Conservation (phyloP, 2,797 vertebrate genomes). For the Onychomys torridus region DNA sequence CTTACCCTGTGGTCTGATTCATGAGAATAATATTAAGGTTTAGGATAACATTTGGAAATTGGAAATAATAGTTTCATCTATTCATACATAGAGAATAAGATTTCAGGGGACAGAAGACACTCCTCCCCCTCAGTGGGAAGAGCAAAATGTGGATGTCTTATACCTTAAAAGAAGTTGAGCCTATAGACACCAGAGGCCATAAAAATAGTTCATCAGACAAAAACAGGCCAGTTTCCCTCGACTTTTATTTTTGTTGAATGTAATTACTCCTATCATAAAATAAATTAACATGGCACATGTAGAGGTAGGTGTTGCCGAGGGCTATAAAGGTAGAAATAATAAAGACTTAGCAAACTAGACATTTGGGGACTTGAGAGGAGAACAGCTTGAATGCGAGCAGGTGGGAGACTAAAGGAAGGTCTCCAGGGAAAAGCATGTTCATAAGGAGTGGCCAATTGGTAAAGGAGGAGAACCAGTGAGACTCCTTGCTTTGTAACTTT, state of each 20-base stretch:
- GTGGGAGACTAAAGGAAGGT: background rate
- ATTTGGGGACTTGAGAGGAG: background rate
- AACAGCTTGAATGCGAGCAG: background rate
- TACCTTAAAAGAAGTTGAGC: background rate
- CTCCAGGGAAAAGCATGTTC: background rate
- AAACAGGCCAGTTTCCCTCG: background rate
- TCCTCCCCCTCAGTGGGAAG: background rate
- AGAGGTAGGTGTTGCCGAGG: background rate
- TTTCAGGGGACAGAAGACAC: background rate
- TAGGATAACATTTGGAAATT: slow-evolving; percentile 18
- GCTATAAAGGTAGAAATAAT: background rate
- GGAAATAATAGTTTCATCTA: background rate
- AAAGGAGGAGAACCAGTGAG: background rate
- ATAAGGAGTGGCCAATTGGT: background rate
- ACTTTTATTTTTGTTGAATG: background rate
- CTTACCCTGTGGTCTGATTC: background rate
- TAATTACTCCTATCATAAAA: slow-evolving; percentile 1
- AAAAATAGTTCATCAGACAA: background rate
- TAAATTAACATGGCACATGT: background rate
- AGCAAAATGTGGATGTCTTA: background rate
- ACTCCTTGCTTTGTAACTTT: background rate
- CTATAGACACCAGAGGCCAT: background rate
- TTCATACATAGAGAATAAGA: background rate
- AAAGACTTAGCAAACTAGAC: background rate
- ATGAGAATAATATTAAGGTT: background rate